These are phyloP conservation scores for Spodoptera picta DNA, from an alignment of 2,888 invertebrate genomes.

Conservation along the genomic window DNA sequence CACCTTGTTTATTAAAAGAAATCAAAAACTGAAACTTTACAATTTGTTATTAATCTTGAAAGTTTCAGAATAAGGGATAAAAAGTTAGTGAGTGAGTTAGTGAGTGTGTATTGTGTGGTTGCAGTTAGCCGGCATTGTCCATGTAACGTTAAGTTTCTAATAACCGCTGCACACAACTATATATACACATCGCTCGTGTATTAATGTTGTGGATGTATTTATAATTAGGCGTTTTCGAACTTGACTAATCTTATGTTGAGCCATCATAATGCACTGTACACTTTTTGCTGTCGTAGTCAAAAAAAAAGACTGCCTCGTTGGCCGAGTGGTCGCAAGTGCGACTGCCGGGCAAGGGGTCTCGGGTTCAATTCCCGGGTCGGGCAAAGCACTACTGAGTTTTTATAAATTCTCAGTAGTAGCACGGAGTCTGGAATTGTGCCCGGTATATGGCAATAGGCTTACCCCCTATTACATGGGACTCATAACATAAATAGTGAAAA, in stretches of 20 bases:
- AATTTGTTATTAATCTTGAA: conserved; percentile 36
- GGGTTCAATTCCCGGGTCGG: too few species aligned
- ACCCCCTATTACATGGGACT: too few species aligned
- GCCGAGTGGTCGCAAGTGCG: too few species aligned
- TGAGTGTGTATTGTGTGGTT: conserved; percentile 6
- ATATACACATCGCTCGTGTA: conserved; percentile 3
- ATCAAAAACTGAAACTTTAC: conserved; percentile 26
- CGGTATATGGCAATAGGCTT: too few species aligned
- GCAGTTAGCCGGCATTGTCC: conserved; percentile 34
- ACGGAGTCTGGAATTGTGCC: too few species aligned
- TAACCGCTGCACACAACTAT: conserved; percentile 40
- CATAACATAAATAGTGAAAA: too few species aligned
- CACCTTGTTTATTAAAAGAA: neutral
- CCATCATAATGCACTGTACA: too few species aligned
- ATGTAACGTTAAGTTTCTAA: conserved; percentile 48
- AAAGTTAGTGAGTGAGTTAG: conserved; percentile 19
- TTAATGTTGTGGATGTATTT: conserved; percentile 11
- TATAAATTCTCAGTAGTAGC: too few species aligned
- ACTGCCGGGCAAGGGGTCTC: too few species aligned
- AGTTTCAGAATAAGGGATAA: conserved; percentile 25
- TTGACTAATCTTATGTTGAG: neutral
- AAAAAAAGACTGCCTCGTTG: too few species aligned
- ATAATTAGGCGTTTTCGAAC: neutral
- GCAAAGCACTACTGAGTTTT: too few species aligned
- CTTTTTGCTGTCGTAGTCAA: too few species aligned